Evolutionary conservation across 2,797 vertebrate genomes (phyloP), one percentile per base, ranked within the genome.

Genomic region (Cygnus olor): DNA sequence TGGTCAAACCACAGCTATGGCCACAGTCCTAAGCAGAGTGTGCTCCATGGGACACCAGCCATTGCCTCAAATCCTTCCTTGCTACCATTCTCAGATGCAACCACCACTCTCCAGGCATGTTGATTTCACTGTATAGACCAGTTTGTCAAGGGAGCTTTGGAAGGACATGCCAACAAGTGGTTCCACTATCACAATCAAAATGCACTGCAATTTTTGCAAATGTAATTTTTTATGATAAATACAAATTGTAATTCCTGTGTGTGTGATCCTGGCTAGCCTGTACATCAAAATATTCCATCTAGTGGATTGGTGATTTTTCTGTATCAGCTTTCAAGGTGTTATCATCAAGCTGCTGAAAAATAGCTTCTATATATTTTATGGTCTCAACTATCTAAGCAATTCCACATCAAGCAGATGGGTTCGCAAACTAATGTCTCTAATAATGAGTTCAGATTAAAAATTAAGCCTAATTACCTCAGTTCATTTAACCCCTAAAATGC

Each of bases 351-450:
- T 56, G 19, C 49, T 60, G 63, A 77, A 20, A 66, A 61, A 16
- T 56, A 58, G 17, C 21, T 65, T 49, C 44, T 81, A 51, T 60
- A 54, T 85, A 68, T 47, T 81, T 58, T 79, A 79, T 93, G 22
- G 40, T 88, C 64, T 53, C 60, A 58, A 32, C 65, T 49, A 85
- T 92, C 88, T 74, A 85, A 94, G 78, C 93, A 91, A 96, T 89
- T 88, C 91, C 90, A 88, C 85, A 87, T 95, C 93, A 96, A 80
- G 80, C 81, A 91, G 85, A 79, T 94, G 87, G 94, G 93, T 95
- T 93, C 92, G 87, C 90, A 96, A 95, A 96, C 91, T 78, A 83
- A 96, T 91, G 93, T 88, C 79, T 96, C 96, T 94, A 96, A 94
- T 93, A 89, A 92, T 89, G 83, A 85, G 78, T 88, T 90, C 87